Conservation (phyloP, 2,888 invertebrate species). For the Dioctria rufipes region DNA sequence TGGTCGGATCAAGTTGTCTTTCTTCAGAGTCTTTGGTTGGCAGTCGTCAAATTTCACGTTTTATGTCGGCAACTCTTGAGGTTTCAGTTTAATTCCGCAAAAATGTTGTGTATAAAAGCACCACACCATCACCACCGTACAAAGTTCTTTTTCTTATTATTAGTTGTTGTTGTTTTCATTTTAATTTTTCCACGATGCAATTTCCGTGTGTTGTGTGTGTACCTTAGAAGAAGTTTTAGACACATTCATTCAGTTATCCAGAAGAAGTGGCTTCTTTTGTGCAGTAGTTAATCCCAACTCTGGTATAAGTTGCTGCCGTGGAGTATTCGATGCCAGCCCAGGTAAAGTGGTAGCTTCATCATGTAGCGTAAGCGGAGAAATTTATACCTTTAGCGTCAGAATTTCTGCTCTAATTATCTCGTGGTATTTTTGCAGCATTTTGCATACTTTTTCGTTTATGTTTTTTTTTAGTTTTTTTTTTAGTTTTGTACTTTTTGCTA, state of each 20-base stretch:
- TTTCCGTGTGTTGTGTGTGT: slow-evolving; percentile 21
- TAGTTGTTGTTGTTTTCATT: slow-evolving; percentile 26
- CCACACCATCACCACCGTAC: slow-evolving; percentile 1
- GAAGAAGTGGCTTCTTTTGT: slow-evolving; percentile 36
- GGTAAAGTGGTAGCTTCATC: background rate
- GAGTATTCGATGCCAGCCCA: slow-evolving; percentile 41
- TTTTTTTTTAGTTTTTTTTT: no score
- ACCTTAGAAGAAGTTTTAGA: background rate
- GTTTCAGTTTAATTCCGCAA: slow-evolving; percentile 51
- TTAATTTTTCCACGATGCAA: slow-evolving; percentile 21
- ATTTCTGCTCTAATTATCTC: slow-evolving; percentile 71
- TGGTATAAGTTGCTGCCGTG: slow-evolving; percentile 34
- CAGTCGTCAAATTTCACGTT: slow-evolving; percentile 58
- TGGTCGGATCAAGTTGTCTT: slow-evolving; percentile 52
- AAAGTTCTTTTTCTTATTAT: background rate
- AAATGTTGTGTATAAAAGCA: slow-evolving; percentile 31
- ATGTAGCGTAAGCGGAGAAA: slow-evolving; percentile 45
- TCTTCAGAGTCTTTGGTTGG: slow-evolving; percentile 28
- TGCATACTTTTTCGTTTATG: background rate
- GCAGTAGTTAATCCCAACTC: background rate
- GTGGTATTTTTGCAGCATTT: slow-evolving; percentile 66
- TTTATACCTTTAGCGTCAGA: slow-evolving; percentile 67
- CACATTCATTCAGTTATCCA: background rate
- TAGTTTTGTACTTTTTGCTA: slow-evolving; percentile 61
- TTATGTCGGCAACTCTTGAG: slow-evolving; percentile 53